Percentiles rank a stretch among this genome's conserved stretches.
These are phyloP conservation scores for Yponomeuta evonymella DNA, from an alignment of 2,888 invertebrate species.

Conservation along the genomic window DNA sequence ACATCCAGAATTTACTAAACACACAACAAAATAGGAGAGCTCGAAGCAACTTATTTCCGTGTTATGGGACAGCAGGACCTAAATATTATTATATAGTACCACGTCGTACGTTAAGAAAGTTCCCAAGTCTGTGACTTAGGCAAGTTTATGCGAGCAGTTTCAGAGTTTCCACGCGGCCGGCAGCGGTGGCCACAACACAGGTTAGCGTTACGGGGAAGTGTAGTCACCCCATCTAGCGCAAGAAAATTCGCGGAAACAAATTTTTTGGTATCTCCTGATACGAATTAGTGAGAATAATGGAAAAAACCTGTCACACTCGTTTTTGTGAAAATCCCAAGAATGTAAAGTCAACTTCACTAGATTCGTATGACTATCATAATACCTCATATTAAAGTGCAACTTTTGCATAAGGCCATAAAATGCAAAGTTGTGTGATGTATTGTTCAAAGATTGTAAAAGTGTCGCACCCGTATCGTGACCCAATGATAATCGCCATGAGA, in stretches of 20 bases:
- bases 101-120: neutral
- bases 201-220: constrained; percentile 49
- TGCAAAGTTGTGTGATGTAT: neutral
- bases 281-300: no score
- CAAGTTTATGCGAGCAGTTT: constrained; percentile 41
- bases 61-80: neutral
- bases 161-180: constrained; percentile 36
- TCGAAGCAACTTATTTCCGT: neutral
- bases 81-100: neutral
- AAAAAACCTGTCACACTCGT: no score
- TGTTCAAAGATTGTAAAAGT: neutral
- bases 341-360: no score
- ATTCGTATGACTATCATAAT: no score
- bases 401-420: neutral
- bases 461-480: neutral
- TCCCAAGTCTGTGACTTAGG: constrained; percentile 9
- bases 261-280: no score
- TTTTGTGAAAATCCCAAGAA: no score
- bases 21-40: no score
- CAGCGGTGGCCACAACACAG: constrained; percentile 36
- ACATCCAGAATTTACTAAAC: no score
- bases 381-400: no score
- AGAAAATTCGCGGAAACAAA: neutral
- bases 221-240: constrained; percentile 41
- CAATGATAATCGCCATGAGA: constrained; percentile 19